Evolutionary conservation across 2,888 invertebrate genomes (phyloP).

Genomic region (Pristionchus arcanus): DNA sequence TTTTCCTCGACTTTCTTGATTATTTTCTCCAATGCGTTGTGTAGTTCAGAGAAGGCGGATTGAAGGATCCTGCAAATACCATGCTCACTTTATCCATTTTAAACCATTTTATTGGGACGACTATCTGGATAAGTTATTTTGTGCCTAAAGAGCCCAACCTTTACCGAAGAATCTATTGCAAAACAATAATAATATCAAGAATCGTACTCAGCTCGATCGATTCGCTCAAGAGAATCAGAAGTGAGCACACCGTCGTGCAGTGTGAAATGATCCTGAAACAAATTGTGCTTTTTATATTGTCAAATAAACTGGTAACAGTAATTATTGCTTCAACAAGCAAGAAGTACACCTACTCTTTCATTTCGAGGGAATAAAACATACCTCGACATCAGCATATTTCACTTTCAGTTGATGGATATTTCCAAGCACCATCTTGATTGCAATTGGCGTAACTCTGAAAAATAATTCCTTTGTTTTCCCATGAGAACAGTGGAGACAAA

Average conservation of each 20-base stretch:
- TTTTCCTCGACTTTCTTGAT: background rate
- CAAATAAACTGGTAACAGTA: background rate
- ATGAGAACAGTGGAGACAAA: background rate
- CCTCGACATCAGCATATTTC: background rate
- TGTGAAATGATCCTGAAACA: background rate
- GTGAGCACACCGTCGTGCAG: background rate
- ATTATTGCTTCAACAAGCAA: too few relatives aligned
- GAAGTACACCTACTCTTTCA: too few relatives aligned
- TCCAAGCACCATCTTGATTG: background rate
- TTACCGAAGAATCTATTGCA: too few relatives aligned
- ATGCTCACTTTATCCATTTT: background rate
- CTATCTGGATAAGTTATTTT: too few relatives aligned
- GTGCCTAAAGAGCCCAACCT: too few relatives aligned
- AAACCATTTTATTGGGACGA: background rate
- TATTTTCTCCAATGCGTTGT: background rate
- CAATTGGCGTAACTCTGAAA: background rate
- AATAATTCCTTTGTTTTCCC: background rate
- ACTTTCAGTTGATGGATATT: background rate
- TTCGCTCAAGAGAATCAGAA: background rate
- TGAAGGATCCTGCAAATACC: background rate
- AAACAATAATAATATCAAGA: too few relatives aligned
- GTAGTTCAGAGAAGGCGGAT: background rate
- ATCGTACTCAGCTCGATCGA: background rate
- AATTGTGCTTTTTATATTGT: background rate
- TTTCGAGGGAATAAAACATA: background rate